Conservation (phyloP, 2,113 vertebrate genomes). For the Zosterops borbonicus region DNA sequence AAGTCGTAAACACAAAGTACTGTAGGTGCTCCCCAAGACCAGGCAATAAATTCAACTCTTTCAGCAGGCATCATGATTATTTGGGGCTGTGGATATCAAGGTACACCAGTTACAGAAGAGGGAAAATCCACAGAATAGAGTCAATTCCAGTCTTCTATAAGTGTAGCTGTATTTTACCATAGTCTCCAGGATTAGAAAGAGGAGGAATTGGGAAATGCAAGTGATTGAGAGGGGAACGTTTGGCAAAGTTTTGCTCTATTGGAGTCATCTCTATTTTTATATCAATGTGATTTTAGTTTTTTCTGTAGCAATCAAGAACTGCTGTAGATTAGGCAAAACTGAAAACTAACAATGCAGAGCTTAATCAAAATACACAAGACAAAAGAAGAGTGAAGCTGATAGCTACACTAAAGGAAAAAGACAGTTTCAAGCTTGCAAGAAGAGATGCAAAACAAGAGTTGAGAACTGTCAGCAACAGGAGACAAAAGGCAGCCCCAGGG, state of each 20-base stretch:
- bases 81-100: not conserved
- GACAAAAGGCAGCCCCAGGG: constrained; percentile 15
- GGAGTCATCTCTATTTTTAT: not conserved
- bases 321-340: not conserved
- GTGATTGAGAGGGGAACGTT: not conserved
- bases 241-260: not conserved
- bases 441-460: not conserved
- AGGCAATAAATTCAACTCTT: not conserved
- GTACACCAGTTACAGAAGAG: accelerated
- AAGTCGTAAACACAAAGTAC: not conserved
- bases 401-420: not conserved
- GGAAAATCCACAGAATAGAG: not conserved
- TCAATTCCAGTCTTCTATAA: not conserved
- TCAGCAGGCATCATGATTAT: not conserved
- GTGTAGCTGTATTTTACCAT: not conserved
- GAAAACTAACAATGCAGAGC: not conserved
- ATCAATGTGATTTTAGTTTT: not conserved
- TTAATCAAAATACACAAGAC: not conserved
- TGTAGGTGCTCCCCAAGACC: not conserved
- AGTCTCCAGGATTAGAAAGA: not conserved
- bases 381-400: not conserved
- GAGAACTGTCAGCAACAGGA: constrained; percentile 2
- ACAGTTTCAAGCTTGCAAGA: not conserved
- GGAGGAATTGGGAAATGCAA: not conserved
- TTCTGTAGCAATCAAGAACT: not conserved